Evolutionary conservation across 1,140 invertebrate species (phyloP).

Genomic region (Scaptomyza pallida): DNA sequence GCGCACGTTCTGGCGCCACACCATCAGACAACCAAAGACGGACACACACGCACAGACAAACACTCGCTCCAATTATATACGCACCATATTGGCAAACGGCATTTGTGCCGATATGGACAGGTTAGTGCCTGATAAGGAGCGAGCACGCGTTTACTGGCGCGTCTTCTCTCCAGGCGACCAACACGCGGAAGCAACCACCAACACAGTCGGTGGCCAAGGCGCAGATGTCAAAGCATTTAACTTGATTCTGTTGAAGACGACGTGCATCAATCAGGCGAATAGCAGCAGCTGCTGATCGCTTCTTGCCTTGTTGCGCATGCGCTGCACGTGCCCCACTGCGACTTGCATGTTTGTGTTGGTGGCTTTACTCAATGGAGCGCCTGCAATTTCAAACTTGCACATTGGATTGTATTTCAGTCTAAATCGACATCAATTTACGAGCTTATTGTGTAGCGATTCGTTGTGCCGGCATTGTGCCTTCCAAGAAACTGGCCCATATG

Average conservation of each 20-base stretch:
- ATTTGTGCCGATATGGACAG: slow-evolving; percentile 74
- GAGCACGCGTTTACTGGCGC: slow-evolving; percentile 63
- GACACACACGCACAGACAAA: slow-evolving; percentile 8
- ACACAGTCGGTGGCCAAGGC: slow-evolving; percentile 43
- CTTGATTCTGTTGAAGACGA: slow-evolving; percentile 66
- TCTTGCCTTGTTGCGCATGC: slow-evolving; percentile 56
- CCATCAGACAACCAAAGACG: slow-evolving; percentile 42
- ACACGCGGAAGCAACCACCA: slow-evolving; percentile 69
- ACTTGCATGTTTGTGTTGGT: slow-evolving; percentile 30
- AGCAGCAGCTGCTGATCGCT: slow-evolving; percentile 32
- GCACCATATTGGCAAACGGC: slow-evolving; percentile 51
- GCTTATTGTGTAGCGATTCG: slow-evolving; percentile 51
- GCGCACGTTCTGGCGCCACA: slow-evolving; percentile 77
- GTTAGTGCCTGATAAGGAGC: slow-evolving; percentile 75
- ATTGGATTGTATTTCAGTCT: slow-evolving; percentile 70
- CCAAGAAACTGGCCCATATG: slow-evolving; percentile 54
- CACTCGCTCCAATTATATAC: slow-evolving; percentile 48
- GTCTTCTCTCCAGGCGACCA: slow-evolving; percentile 55
- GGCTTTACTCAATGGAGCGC: slow-evolving; percentile 69
- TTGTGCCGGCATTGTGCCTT: slow-evolving; percentile 40
- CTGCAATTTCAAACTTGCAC: slow-evolving; percentile 43
- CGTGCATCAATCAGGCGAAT: slow-evolving; percentile 70
- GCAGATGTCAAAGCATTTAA: slow-evolving; percentile 68
- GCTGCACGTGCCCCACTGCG: slow-evolving; percentile 61
- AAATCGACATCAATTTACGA: slow-evolving; percentile 76